A percentile compares a stretch with the other conserved stretches of the same genome.
Evolutionary conservation across 1,140 invertebrate genomes (phyloP).

Genomic region (Hyphantria cunea): DNA sequence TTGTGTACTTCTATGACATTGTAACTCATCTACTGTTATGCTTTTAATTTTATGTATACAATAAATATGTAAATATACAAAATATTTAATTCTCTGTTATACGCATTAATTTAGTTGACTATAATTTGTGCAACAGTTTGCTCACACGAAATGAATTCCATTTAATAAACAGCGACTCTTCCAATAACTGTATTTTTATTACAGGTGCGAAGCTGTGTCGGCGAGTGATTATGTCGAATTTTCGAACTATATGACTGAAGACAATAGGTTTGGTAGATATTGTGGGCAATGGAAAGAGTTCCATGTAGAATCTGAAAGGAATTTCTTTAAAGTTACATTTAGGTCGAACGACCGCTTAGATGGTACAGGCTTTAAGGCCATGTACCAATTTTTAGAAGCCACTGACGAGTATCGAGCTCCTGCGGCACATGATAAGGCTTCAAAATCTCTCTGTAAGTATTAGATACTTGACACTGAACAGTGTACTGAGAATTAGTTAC

Average conservation of each 20-base stretch:
- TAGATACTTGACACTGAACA: not conserved
- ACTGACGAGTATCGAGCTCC: constrained; percentile 75
- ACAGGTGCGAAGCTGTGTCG: constrained; percentile 92
- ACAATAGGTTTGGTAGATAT: constrained; percentile 92
- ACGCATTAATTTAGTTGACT: too few relatives aligned
- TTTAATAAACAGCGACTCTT: too few relatives aligned
- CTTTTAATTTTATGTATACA: too few relatives aligned
- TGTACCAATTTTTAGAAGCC: constrained; percentile 89
- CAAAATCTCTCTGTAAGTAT: constrained; percentile 58
- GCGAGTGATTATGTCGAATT: constrained; percentile 97
- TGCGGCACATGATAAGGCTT: constrained; percentile 63
- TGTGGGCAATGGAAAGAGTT: constrained; percentile 92
- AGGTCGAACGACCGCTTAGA: constrained; percentile 96
- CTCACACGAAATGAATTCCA: too few relatives aligned
- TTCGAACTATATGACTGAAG: constrained; percentile 93
- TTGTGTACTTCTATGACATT: too few relatives aligned
- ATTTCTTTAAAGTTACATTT: constrained; percentile 97
- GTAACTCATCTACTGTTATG: too few relatives aligned
- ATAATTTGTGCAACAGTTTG: too few relatives aligned
- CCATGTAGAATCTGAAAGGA: constrained; percentile 92
- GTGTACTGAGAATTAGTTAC: too few relatives aligned
- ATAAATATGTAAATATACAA: too few relatives aligned
- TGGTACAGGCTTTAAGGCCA: constrained; percentile 95
- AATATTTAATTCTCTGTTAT: too few relatives aligned
- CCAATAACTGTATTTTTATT: constrained; percentile 33